Base-by-base conservation (phyloP, 1,140 invertebrate genomes). In the Formica selysi region DNA sequence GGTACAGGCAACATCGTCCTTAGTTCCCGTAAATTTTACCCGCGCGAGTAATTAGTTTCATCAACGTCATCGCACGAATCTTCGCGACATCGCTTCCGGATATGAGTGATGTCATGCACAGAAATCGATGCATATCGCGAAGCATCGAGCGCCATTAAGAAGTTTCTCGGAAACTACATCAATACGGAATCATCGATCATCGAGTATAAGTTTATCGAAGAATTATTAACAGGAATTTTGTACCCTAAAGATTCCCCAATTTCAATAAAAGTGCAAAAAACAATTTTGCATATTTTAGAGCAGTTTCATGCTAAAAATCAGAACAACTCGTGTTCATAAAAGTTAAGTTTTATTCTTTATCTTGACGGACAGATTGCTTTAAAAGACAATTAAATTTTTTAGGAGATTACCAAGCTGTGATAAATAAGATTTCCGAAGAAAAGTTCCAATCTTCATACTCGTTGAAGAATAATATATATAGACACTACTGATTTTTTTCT, bases 21-120 rank as follows among this genome's bases (percentile, higher is more conserved):
- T 41, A 57, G 51, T 73, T 73, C 19, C 19, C 32, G 48, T 32
- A 29, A 44, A 73, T 81, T 81, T 73, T 26, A 22, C 44, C 67
- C 19, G 22, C 44, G 48, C 32, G 51, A 71, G 36, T 81, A 81
- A 81, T 81, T 81, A 81, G 32, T 81, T 71, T 81, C 67, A 54
- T 79, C 62, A 79, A 79, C 61, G 67, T 81, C 78, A 71, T 81
- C 44, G 76, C 76, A 54, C 65, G 78, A 54, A 71, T 71, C 41
- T 51, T 13, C 16, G 22, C 41, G 67, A 44, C 67, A 44, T 68
- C 67, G 67, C 44, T 29, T 71, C 71, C 26, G 48, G 61, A 7
- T 59, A 59, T 41, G 61, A 59, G 32, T 29, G 64, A 80, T 71
- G 32, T 81, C 78, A 81, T 54, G 48, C 36, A 64, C 76, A 68